A percentile compares a stretch with the other conserved stretches of the same genome.
These are phyloP conservation scores for Mechanitis mazaeus DNA, from an alignment of 2,888 invertebrate genomes.

Conservation along the genomic window DNA sequence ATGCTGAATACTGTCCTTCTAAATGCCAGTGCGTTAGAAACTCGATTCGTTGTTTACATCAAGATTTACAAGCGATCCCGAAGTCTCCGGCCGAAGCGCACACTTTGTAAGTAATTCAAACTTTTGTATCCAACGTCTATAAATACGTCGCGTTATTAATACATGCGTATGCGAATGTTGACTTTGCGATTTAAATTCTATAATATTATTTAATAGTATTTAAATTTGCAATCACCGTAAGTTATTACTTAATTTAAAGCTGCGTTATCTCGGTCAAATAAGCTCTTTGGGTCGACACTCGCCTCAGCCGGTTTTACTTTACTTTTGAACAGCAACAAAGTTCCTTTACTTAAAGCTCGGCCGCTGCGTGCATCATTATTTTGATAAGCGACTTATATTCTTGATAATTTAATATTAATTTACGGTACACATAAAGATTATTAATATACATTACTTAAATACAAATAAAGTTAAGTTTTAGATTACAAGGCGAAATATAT, in stretches of 20 bases:
- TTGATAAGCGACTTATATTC: not conserved
- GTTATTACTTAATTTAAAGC: not conserved
- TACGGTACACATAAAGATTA: no score
- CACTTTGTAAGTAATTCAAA: constrained; percentile 56
- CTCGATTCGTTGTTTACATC: constrained; percentile 53
- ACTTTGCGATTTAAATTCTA: not conserved
- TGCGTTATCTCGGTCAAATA: constrained; percentile 1
- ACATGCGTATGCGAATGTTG: constrained; percentile 27
- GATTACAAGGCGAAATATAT: no score
- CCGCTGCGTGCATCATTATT: not conserved
- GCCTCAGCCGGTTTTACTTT: constrained; percentile 4
- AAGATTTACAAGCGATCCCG: constrained; percentile 50
- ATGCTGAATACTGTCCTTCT: constrained; percentile 46
- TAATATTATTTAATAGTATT: not conserved
- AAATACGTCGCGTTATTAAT: constrained; percentile 25
- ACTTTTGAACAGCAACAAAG: not conserved
- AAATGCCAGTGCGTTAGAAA: constrained; percentile 54
- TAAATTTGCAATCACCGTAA: not conserved
- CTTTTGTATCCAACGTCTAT: constrained; percentile 28
- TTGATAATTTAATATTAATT: no score
- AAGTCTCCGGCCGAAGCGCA: constrained; percentile 49
- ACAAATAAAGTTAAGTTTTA: no score
- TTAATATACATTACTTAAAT: no score
- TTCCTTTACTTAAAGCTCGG: not conserved
- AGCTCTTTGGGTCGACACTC: constrained; percentile 2